A percentile compares a stretch with the other conserved stretches of the same genome.
phyloP scores from a whole-genome alignment of 1,140 invertebrate species.

The Pentalonia nigronervosa region DNA sequence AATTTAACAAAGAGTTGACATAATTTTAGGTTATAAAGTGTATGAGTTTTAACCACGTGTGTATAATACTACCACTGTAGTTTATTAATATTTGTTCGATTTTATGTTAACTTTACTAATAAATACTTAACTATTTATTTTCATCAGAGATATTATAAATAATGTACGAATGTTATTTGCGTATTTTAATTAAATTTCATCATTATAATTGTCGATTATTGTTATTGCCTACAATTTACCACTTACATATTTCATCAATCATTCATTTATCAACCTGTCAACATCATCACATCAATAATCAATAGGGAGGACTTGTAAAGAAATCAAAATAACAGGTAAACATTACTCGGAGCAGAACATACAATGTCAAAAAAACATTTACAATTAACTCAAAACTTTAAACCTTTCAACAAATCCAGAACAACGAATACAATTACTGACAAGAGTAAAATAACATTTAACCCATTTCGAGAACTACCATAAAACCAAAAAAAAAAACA shows the following conservation, averaged over 20 bases:
- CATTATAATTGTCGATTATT: neutral
- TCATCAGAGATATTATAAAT: neutral
- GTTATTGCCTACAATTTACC: neutral
- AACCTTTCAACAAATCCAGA: neutral
- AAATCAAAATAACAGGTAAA: neutral
- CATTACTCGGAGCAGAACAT: neutral
- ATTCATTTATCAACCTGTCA: neutral
- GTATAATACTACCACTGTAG: neutral
- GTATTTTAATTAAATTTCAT: neutral
- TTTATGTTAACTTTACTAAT: neutral
- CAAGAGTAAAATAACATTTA: neutral
- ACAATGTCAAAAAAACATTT: neutral
- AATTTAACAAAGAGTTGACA: neutral
- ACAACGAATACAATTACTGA: neutral
- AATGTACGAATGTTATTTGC: neutral
- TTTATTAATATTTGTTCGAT: neutral
- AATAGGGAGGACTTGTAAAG: neutral
- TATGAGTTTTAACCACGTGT: neutral
- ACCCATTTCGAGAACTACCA: neutral
- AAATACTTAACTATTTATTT: neutral
- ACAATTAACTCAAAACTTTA: neutral
- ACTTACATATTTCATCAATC: neutral
- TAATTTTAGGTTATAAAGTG: neutral
- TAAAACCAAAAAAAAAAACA: neutral
- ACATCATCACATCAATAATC: neutral